phyloP scores from a whole-genome alignment of 2,113 vertebrate species.

The Antigone vipio region DNA sequence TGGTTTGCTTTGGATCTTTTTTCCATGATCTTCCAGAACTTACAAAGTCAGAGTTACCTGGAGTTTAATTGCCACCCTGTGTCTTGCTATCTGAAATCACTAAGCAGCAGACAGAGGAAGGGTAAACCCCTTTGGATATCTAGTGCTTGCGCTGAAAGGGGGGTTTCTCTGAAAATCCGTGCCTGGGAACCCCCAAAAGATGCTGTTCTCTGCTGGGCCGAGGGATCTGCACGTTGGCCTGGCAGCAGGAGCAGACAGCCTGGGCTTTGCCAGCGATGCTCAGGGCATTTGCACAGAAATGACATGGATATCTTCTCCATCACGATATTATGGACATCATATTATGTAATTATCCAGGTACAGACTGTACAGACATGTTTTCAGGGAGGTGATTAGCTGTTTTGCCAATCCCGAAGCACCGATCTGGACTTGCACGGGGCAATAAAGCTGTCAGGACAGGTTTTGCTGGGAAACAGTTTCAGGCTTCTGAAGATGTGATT shows the following conservation, averaged over 20 bases:
- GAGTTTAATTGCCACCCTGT: neutral
- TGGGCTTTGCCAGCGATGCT: neutral
- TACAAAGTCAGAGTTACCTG: neutral
- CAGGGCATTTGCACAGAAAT: neutral
- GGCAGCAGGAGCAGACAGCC: neutral
- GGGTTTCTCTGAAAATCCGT: neutral
- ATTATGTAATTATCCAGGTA: neutral
- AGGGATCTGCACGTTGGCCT: rapidly evolving
- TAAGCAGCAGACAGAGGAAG: neutral
- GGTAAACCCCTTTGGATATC: neutral
- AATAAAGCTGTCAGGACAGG: neutral
- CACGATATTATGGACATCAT: rapidly evolving
- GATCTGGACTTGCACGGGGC: neutral
- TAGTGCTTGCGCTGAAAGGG: neutral
- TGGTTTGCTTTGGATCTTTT: neutral
- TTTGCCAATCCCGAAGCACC: neutral
- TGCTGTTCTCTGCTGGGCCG: neutral
- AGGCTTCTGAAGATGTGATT: neutral
- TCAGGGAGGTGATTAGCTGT: neutral
- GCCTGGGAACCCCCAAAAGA: neutral
- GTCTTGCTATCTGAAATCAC: neutral
- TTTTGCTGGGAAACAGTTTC: neutral
- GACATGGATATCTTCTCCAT: rapidly evolving
- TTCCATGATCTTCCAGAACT: neutral
- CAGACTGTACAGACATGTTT: neutral